Base-by-base conservation (phyloP, 2,797 vertebrate species). In the Chiloscyllium punctatum region DNA sequence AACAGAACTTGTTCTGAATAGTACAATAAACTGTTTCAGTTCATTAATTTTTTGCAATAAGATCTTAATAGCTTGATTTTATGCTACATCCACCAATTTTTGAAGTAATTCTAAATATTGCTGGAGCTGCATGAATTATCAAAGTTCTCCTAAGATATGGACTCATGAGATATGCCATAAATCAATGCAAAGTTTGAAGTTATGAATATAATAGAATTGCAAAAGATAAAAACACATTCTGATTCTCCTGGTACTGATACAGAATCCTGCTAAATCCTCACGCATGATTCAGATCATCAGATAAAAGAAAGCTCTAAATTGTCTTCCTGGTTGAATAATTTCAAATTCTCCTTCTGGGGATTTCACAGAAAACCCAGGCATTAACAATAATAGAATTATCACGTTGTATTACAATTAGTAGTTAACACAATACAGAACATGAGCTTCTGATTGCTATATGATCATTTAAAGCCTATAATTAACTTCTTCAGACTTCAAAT, bases 391-490 rank as follows among this genome's bases (percentile, higher is more conserved):
- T 95, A 33, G 42, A 74, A 95, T 95, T 95, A 74, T 53, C 94
- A 74, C 37, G 42, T 94, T 48, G 66, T 94, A 94, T 71, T 94
- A 71, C 91, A 69, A 68, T 42, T 68, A 48, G 62, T 48, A 71
- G 66, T 94, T 95, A 53, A 11, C 48, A 42, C 94, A 77, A 74
- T 53, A 53, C 69, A 57, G 66, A 51, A 72, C 16, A 53, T 95
- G 71, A 74, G 69, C 68, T 71, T 25, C 94, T 95, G 94, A 95
- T 27, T 95, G 69, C 94, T 74, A 74, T 51, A 94, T 74, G 94
- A 95, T 95, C 71, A 95, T 95, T 94, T 95, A 74, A 95, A 48
- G 48, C 30, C 71, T 95, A 95, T 95, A 95, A 95, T 95, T 95
- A 95, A 74, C 15, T 53, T 94, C 94, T 94, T 74, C 71, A 94